Evolutionary conservation across 2,113 vertebrate species (phyloP).

Genomic region (Muntiacus reevesi): DNA sequence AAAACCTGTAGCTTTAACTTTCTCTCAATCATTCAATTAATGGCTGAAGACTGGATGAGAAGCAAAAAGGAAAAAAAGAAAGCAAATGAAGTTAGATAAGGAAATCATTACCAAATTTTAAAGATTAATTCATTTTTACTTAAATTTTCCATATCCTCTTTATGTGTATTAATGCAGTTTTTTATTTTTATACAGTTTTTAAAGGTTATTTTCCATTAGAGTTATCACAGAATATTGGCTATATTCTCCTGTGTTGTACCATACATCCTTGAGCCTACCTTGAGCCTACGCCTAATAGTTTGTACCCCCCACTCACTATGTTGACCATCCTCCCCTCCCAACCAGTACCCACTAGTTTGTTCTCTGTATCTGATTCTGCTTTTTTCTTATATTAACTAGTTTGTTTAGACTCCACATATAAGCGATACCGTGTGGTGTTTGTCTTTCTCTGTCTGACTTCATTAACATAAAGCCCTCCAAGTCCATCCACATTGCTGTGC

Average conservation of each 20-base stretch:
- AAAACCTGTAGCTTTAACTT: slow-evolving; percentile 19
- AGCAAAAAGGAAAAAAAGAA: neutral
- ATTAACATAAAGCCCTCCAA: neutral
- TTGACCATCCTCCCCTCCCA: neutral
- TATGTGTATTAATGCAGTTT: neutral
- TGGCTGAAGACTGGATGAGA: neutral
- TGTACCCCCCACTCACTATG: neutral
- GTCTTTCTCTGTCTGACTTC: neutral
- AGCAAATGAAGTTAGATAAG: neutral
- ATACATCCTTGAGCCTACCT: neutral
- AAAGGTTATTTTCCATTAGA: neutral
- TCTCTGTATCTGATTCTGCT: neutral
- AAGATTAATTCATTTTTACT: neutral
- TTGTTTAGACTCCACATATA: neutral
- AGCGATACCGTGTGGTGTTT: neutral
- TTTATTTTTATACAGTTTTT: neutral
- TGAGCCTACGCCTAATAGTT: neutral
- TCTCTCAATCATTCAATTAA: slow-evolving; percentile 64
- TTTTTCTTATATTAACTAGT: neutral
- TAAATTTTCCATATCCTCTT: neutral
- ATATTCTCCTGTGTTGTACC: neutral
- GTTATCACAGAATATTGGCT: neutral
- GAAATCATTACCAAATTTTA: neutral
- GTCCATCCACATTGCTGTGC: neutral
- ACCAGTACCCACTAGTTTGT: neutral